phyloP scores from a whole-genome alignment of 2,113 vertebrate genomes.

The Daphoenositta chrysoptera region DNA sequence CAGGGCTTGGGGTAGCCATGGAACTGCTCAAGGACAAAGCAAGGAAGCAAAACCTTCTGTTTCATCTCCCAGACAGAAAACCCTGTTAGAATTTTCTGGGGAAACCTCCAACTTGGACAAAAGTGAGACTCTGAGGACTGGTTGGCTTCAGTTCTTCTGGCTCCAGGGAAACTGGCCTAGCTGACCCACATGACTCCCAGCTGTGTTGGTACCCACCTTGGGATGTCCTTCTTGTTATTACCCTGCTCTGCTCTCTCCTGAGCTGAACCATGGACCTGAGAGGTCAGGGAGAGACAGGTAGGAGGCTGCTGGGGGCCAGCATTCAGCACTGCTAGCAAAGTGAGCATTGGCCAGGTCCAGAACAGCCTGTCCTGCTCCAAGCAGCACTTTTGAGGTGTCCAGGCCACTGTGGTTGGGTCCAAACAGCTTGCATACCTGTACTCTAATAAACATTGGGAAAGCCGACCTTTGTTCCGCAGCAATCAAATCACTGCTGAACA shows the following conservation, averaged over 20 bases:
- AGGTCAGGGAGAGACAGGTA: fast-evolving
- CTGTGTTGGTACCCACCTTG: not conserved
- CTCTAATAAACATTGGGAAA: not conserved
- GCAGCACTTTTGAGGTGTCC: not conserved
- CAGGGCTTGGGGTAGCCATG: not conserved
- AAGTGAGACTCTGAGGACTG: not conserved
- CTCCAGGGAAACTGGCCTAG: not conserved
- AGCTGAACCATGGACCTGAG: not conserved
- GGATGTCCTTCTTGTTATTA: not conserved
- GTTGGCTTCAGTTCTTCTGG: not conserved
- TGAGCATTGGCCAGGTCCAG: not conserved
- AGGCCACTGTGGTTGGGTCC: not conserved
- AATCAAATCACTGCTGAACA: not conserved
- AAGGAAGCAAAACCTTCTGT: not conserved
- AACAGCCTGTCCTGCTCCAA: not conserved
- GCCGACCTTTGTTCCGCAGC: not conserved
- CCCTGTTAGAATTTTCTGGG: not conserved
- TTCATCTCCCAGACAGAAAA: not conserved
- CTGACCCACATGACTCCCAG: not conserved
- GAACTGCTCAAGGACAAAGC: not conserved
- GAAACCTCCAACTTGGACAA: not conserved
- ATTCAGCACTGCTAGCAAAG: not conserved
- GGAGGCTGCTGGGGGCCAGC: not conserved
- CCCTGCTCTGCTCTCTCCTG: not conserved
- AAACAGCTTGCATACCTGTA: not conserved